Percentiles rank a stretch among this genome's conserved stretches.
Conservation (phyloP, 2,797 vertebrate genomes). For the Parotocinclus haroldoi region DNA sequence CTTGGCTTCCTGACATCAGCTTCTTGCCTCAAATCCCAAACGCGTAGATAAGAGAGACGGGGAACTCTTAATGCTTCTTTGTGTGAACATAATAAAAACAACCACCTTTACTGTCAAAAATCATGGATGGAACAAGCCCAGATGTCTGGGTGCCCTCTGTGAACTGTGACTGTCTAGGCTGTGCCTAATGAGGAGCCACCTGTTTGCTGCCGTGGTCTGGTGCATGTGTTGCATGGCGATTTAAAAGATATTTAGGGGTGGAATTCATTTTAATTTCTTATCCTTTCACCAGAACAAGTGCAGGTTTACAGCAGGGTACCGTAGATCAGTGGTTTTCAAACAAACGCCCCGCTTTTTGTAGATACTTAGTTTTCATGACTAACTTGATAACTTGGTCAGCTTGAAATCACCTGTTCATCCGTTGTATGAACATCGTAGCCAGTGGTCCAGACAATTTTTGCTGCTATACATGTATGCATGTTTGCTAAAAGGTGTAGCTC, state of each 20-base stretch:
- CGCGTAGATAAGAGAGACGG: neutral
- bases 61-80: neutral
- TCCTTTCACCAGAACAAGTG: too few relatives aligned
- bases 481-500: too few relatives aligned
- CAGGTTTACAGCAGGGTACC: too few relatives aligned
- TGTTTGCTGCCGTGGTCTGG: neutral
- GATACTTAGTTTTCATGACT: too few relatives aligned
- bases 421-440: too few relatives aligned
- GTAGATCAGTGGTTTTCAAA: too few relatives aligned
- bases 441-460: too few relatives aligned
- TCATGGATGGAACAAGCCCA: neutral
- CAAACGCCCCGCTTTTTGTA: too few relatives aligned
- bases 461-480: too few relatives aligned
- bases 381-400: too few relatives aligned
- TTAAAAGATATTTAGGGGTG: neutral
- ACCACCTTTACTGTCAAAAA: constrained; percentile 2
- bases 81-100: neutral
- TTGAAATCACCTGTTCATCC: too few relatives aligned
- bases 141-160: constrained; percentile 1
- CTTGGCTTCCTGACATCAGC: constrained; percentile 8
- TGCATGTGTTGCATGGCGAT: neutral
- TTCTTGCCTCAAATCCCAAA: constrained; percentile 10
- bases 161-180: neutral
- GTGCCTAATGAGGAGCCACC: constrained; percentile 6
- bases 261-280: neutral